A percentile compares a stretch with the other conserved stretches of the same genome.
phyloP scores from a whole-genome alignment of 2,797 vertebrate species.

The Carduelis carduelis region DNA sequence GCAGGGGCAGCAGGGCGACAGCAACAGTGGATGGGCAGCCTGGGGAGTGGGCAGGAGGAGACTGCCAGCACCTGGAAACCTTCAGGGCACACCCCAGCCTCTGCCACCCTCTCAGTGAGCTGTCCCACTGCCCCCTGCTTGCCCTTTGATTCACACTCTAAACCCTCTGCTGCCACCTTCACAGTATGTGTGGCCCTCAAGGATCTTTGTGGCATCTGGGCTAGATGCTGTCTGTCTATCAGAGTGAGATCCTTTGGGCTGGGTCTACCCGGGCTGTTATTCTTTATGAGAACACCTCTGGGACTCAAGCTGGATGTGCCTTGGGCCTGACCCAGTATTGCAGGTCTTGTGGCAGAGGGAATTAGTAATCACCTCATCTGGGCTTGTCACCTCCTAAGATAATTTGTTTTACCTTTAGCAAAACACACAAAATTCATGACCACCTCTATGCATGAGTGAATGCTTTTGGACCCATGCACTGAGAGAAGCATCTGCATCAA shows the following conservation, averaged over 20 bases:
- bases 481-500: rapidly evolving
- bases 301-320: background rate
- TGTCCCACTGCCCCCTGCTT: background rate
- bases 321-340: background rate
- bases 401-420: background rate
- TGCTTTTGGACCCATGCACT: rapidly evolving
- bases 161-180: background rate
- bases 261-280: rapidly evolving
- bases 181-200: background rate
- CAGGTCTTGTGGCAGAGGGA: background rate
- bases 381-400: background rate
- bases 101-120: background rate
- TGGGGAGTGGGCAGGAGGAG: rapidly evolving
- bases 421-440: background rate
- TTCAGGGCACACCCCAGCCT: background rate
- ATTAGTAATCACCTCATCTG: background rate
- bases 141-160: background rate
- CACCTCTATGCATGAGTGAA: background rate
- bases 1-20: background rate
- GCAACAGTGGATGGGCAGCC: background rate
- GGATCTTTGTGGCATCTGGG: background rate
- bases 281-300: background rate
- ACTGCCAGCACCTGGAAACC: rapidly evolving
- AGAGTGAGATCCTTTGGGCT: background rate
- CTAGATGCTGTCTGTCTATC: background rate